Evolutionary conservation across 1,140 invertebrate genomes (phyloP).

Genomic region (Sycobia sp.): DNA sequence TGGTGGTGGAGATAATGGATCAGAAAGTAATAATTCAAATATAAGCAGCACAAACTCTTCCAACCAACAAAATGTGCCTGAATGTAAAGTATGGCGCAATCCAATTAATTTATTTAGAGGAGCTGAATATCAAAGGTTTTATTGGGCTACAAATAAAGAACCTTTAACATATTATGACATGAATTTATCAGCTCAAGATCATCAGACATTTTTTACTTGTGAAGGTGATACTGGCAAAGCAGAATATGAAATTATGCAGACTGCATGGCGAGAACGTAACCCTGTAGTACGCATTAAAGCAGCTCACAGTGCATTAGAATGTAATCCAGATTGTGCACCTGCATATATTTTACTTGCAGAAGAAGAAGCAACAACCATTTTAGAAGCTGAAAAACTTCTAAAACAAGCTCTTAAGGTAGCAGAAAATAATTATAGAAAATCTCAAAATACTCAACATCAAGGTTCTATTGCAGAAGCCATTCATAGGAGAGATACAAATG

Average conservation of each 20-base stretch:
- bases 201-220: constrained; percentile 97
- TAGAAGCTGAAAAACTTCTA: constrained; percentile 86
- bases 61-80: constrained; percentile 68
- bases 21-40: constrained; percentile 51
- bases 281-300: constrained; percentile 89
- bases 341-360: constrained; percentile 95
- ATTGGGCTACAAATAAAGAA: constrained; percentile 89
- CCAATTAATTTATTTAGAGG: constrained; percentile 94
- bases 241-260: constrained; percentile 97
- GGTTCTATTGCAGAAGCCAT: constrained; percentile 77
- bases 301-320: constrained; percentile 88
- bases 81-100: constrained; percentile 98
- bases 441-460: constrained; percentile 79
- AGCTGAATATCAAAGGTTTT: constrained; percentile 94
- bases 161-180: constrained; percentile 98
- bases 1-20: constrained; percentile 72
- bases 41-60: constrained; percentile 51
- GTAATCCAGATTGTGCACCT: constrained; percentile 92
- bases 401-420: constrained; percentile 88
- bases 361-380: constrained; percentile 92
- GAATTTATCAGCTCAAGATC: constrained; percentile 98
- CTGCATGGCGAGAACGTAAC: constrained; percentile 95
- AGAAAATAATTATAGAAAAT: constrained; percentile 83
- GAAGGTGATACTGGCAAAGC: constrained; percentile 86
- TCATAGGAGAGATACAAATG: constrained; percentile 91